Evolutionary conservation across 2,113 vertebrate species (phyloP).

Genomic region (Brachyistius frenatus): DNA sequence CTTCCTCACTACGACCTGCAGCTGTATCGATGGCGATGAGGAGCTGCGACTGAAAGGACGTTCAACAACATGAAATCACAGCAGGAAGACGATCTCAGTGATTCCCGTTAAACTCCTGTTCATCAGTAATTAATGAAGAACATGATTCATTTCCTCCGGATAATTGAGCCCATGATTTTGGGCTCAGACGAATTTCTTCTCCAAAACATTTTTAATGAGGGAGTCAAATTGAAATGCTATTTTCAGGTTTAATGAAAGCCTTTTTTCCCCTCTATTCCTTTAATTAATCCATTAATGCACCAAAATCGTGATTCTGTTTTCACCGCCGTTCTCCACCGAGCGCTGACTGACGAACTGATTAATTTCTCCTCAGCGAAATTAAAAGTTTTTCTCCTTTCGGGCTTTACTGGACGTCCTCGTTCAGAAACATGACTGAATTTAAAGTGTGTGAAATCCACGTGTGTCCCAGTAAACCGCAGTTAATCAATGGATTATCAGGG

Average conservation of each 20-base stretch:
- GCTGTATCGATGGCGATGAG: neutral
- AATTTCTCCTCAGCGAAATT: conserved; percentile 1
- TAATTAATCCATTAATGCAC: conserved; percentile 53
- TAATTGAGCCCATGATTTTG: conserved; percentile 34
- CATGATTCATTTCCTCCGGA: conserved; percentile 25
- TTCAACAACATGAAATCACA: neutral
- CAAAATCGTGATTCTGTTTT: conserved; percentile 35
- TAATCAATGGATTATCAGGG: conserved; percentile 8
- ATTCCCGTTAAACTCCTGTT: conserved; percentile 19
- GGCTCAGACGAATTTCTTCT: conserved; percentile 23
- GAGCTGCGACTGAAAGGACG: neutral
- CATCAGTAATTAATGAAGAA: conserved; percentile 23
- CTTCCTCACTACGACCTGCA: neutral
- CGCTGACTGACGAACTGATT: conserved; percentile 37
- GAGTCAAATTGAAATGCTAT: conserved; percentile 50
- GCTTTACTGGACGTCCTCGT: neutral
- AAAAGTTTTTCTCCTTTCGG: neutral
- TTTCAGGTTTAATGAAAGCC: conserved; percentile 53
- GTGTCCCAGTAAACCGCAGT: conserved; percentile 24
- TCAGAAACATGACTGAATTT: too few relatives aligned
- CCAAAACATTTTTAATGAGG: conserved; percentile 49
- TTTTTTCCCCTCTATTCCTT: neutral
- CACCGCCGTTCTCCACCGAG: conserved; percentile 7
- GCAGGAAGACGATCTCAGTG: conserved; percentile 2
- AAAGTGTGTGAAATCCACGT: conserved; percentile 1